These are phyloP conservation scores for Hepsetus odoe DNA, from an alignment of 2,113 vertebrate genomes.

Conservation along the genomic window DNA sequence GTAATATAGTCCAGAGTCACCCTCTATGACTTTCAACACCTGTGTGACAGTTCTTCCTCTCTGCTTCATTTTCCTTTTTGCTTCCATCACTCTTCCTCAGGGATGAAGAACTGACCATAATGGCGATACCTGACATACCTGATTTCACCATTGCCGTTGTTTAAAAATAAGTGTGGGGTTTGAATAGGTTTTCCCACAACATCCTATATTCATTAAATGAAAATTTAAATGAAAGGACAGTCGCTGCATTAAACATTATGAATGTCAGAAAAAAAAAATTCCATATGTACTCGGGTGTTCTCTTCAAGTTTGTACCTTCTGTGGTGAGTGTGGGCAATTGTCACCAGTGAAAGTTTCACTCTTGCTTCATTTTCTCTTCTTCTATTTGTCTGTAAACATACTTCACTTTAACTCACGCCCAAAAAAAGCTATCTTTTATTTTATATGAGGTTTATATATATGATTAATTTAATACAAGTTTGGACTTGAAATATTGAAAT, in stretches of 20 bases:
- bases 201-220: constrained; percentile 60
- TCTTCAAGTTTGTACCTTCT: constrained; percentile 58
- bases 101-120: constrained; percentile 64
- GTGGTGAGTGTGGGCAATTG: constrained; percentile 27
- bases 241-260: not conserved
- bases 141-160: constrained; percentile 5
- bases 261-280: not conserved
- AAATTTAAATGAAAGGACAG: constrained; percentile 67
- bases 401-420: constrained; percentile 19
- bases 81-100: constrained; percentile 57
- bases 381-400: not conserved
- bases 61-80: constrained; percentile 44
- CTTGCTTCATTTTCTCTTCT: not conserved
- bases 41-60: constrained; percentile 44
- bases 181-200: constrained; percentile 57
- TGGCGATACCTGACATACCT: constrained; percentile 44
- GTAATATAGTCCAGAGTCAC: constrained; percentile 56
- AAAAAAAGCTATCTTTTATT: constrained; percentile 35
- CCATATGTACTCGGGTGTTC: constrained; percentile 51
- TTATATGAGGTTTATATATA: constrained; percentile 46
- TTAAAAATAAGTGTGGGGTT: constrained; percentile 33
- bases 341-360: constrained; percentile 16
- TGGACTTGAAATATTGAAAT: constrained; percentile 48
- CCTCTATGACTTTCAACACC: constrained; percentile 57
- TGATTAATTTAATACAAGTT: constrained; percentile 55